phyloP scores from a whole-genome alignment of 2,797 vertebrate genomes.

The Apodemus agrarius region DNA sequence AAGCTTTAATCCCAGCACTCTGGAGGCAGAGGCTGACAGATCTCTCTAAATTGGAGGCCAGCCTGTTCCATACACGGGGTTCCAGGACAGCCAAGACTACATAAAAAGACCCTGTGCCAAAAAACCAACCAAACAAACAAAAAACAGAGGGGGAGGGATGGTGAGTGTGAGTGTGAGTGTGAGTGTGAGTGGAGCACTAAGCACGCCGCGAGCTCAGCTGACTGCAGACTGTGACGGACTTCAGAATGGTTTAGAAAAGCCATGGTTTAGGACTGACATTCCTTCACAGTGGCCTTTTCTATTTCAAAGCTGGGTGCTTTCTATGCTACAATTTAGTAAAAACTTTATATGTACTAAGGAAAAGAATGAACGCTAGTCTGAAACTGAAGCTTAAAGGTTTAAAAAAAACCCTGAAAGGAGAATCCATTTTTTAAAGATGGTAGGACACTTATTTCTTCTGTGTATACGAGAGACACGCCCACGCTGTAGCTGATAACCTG shows the following conservation, averaged over 20 bases:
- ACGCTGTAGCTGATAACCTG: no score
- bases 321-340: slow-evolving; percentile 15
- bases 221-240: slow-evolving; percentile 2
- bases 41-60: not conserved
- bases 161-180: not conserved
- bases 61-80: no score
- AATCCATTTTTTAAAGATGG: not conserved
- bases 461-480: not conserved
- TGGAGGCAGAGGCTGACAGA: not conserved
- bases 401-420: no score
- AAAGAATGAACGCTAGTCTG: slow-evolving; percentile 44
- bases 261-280: slow-evolving; percentile 36
- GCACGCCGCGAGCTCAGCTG: not conserved
- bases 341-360: not conserved
- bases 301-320: slow-evolving; percentile 29
- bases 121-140: not conserved
- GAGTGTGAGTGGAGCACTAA: no score
- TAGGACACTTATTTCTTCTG: not conserved
- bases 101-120: not conserved
- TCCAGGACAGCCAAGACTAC: not conserved
- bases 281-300: slow-evolving; percentile 6
- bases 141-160: not conserved
- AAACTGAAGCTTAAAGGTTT: slow-evolving; percentile 6
- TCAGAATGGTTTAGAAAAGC: slow-evolving; percentile 42
- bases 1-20: not conserved